A percentile compares a stretch with the other conserved stretches of the same genome.
These are phyloP conservation scores for Platysternon megacephalum DNA, from an alignment of 2,113 vertebrate genomes.

Conservation along the genomic window DNA sequence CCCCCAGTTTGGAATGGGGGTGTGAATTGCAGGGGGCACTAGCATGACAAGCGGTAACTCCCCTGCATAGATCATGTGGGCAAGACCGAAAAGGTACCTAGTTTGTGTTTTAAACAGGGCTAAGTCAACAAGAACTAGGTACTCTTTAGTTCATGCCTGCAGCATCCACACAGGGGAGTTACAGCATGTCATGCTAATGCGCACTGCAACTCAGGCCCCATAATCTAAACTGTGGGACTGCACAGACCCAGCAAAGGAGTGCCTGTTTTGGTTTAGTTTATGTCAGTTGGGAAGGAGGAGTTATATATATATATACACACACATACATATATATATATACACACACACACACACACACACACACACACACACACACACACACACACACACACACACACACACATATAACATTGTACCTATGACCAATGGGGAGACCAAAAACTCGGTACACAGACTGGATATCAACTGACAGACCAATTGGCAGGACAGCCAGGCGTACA, in stretches of 20 bases:
- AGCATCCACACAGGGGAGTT: not conserved
- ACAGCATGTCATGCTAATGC: not conserved
- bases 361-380: too few relatives aligned
- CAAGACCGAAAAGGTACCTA: not conserved
- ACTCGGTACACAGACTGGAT: not conserved
- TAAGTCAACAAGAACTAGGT: too few relatives aligned
- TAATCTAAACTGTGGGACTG: not conserved
- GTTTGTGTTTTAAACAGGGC: not conserved
- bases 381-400: accelerated
- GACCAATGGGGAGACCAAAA: not conserved
- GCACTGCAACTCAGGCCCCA: not conserved
- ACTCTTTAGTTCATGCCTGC: not conserved
- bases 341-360: too few relatives aligned
- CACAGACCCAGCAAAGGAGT: accelerated
- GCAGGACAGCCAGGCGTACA: not conserved
- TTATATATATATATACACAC: accelerated
- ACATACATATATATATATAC: accelerated
- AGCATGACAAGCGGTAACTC: not conserved
- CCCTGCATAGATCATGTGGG: not conserved
- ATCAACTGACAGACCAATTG: not conserved
- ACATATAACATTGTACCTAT: accelerated
- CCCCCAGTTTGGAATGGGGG: not conserved
- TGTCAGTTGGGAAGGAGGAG: accelerated
- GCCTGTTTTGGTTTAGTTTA: accelerated
- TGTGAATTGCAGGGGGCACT: not conserved